These are phyloP conservation scores for Acleris cristana DNA, from an alignment of 2,888 invertebrate species.

Conservation along the genomic window DNA sequence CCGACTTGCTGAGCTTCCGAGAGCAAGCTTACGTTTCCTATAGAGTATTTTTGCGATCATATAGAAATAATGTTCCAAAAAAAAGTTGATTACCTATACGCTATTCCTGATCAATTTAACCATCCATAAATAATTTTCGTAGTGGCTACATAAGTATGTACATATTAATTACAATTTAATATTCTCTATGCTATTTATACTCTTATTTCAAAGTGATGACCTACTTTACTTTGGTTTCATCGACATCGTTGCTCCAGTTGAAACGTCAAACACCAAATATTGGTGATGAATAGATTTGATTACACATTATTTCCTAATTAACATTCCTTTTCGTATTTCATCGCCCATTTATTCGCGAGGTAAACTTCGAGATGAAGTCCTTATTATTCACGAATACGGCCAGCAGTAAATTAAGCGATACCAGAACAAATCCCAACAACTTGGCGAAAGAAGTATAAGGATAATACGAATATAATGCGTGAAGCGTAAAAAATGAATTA, in stretches of 20 bases:
- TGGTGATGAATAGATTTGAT: too few relatives aligned
- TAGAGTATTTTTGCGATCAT: background rate
- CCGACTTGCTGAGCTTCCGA: constrained; percentile 17
- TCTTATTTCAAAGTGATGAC: too few relatives aligned
- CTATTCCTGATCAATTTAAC: too few relatives aligned
- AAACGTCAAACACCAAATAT: too few relatives aligned
- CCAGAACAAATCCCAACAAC: constrained; percentile 16
- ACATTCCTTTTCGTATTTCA: background rate
- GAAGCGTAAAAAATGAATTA: constrained; percentile 33
- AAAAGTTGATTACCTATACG: too few relatives aligned
- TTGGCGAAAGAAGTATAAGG: constrained; percentile 17
- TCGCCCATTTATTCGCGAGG: background rate
- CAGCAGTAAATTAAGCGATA: constrained; percentile 19
- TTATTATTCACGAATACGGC: constrained; percentile 20
- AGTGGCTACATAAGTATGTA: too few relatives aligned
- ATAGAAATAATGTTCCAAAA: too few relatives aligned
- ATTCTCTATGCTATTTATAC: too few relatives aligned
- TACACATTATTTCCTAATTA: background rate
- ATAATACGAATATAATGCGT: constrained; percentile 35
- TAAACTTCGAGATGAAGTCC: constrained; percentile 9
- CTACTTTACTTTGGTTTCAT: too few relatives aligned
- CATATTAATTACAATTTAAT: too few relatives aligned
- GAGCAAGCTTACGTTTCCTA: background rate
- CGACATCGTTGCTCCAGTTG: too few relatives aligned
- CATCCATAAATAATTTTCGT: too few relatives aligned